Evolutionary conservation across 2,113 vertebrate species (phyloP).

Genomic region (Colistium nudipinnis): DNA sequence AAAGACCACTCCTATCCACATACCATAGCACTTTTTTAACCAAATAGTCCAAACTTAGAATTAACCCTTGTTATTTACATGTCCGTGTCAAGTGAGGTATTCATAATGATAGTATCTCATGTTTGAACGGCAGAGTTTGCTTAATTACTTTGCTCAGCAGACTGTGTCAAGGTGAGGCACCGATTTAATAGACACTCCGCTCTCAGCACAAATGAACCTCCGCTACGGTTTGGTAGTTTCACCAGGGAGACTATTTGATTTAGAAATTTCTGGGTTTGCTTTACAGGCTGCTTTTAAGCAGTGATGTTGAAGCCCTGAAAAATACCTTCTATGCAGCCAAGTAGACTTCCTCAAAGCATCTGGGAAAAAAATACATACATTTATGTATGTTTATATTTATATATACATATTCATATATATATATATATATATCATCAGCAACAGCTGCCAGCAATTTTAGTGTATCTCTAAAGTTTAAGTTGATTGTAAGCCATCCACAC

Average conservation of each 20-base stretch:
- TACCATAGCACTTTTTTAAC: conserved; percentile 11
- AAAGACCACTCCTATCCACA: background rate
- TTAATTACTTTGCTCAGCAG: conserved; percentile 80
- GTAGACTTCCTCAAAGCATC: conserved; percentile 17
- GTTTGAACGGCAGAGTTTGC: conserved; percentile 78
- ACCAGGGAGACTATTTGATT: conserved; percentile 73
- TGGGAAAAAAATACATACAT: no score
- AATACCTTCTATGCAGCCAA: conserved; percentile 27
- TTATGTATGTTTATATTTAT: no score
- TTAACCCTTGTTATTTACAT: conserved; percentile 71
- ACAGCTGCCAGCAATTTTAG: background rate
- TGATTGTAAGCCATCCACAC: conserved; percentile 21
- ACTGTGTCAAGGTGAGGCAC: conserved; percentile 79
- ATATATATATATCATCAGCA: background rate
- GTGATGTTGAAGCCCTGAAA: conserved; percentile 38
- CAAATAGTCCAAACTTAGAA: conserved; percentile 47
- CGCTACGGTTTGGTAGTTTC: conserved; percentile 73
- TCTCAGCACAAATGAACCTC: conserved; percentile 75
- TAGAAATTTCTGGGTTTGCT: conserved; percentile 68
- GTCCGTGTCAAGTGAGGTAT: conserved; percentile 69
- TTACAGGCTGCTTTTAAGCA: conserved; percentile 54
- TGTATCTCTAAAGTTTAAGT: conserved; percentile 35
- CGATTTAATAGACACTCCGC: conserved; percentile 75
- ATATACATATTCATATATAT: no score
- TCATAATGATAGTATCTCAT: conserved; percentile 73